phyloP scores from a whole-genome alignment of 2,797 vertebrate genomes.

The Oceanodroma leucorhoa region DNA sequence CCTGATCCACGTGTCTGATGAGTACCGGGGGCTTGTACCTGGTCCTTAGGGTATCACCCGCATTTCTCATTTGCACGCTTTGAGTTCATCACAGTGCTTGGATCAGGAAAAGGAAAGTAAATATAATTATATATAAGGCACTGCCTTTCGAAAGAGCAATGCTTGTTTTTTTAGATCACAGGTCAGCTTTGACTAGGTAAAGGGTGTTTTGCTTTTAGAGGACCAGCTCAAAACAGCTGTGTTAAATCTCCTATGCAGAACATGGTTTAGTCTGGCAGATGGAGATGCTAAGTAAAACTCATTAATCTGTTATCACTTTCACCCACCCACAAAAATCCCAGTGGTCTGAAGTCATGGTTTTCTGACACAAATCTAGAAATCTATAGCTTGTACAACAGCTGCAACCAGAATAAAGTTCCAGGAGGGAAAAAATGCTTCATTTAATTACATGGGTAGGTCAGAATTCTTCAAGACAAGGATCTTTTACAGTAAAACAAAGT shows the following conservation, averaged over 20 bases:
- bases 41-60: not conserved
- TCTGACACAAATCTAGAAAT: slow-evolving; percentile 37
- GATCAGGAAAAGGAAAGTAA: not conserved
- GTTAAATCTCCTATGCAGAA: not conserved
- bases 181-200: not conserved
- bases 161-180: not conserved
- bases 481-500: not conserved
- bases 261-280: slow-evolving; percentile 36
- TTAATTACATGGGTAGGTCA: not conserved
- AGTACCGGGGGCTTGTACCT: not conserved
- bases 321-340: slow-evolving; percentile 58
- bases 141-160: not conserved
- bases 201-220: not conserved
- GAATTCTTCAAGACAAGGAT: not conserved
- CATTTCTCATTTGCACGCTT: not conserved
- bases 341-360: slow-evolving; percentile 58
- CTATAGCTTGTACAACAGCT: slow-evolving; percentile 52
- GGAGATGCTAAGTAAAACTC: slow-evolving; percentile 38
- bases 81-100: not conserved
- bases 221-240: slow-evolving; percentile 42
- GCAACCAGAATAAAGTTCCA: slow-evolving; percentile 42
- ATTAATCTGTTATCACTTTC: slow-evolving; percentile 64
- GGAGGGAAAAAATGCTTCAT: not conserved
- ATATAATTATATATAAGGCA: not conserved
- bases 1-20: not conserved